Evolutionary conservation across 2,797 vertebrate species (phyloP), one percentile per base, ranked within the genome.

Genomic region (Nyctibius grandis): DNA sequence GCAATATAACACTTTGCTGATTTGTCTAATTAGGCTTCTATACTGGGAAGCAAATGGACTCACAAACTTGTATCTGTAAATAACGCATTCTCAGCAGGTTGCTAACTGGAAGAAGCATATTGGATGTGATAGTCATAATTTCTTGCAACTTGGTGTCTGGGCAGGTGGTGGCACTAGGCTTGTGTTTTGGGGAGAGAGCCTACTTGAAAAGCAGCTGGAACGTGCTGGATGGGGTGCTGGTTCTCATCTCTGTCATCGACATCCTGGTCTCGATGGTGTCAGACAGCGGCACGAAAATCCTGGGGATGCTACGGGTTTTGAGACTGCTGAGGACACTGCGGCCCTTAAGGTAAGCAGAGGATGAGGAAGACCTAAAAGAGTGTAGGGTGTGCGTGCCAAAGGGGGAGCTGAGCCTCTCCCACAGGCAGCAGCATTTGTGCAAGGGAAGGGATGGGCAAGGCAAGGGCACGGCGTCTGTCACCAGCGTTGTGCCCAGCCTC

Each of bases 141-240:
- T 95, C 44, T 93, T 97, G 88, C 78, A 86, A 89, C 96, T 94
- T 95, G 91, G 12, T 54, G 67, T 95, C 80, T 63, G 89, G 96
- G 59, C 98, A 99, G 99, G 99, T 99, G 95, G 99, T 98, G 78
- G 99, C 99, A 7, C 56, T 99, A 93, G 99, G 99, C 95, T 98
- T 98, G 97, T 99, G 98, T 95, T 99, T 99, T 21, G 99, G 99
- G 56, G 97, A 99, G 74, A 99, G 99, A 94, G 97, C 98, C 3
- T 99, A 99, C 97, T 98, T 99, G 96, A 99, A 98, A 96, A 99
- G 99, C 98, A 99, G 99, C 97, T 99, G 99, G 99, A 99, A 99
- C 19, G 79, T 99, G 80, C 98, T 99, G 89, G 99, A 99, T 19
- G 99, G 99, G 65, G 98, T 99, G 97, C 94, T 99, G 96, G 99